Percentiles rank a stretch among this genome's conserved stretches.
phyloP scores from a whole-genome alignment of 2,888 invertebrate species.

The Blera fallax region DNA sequence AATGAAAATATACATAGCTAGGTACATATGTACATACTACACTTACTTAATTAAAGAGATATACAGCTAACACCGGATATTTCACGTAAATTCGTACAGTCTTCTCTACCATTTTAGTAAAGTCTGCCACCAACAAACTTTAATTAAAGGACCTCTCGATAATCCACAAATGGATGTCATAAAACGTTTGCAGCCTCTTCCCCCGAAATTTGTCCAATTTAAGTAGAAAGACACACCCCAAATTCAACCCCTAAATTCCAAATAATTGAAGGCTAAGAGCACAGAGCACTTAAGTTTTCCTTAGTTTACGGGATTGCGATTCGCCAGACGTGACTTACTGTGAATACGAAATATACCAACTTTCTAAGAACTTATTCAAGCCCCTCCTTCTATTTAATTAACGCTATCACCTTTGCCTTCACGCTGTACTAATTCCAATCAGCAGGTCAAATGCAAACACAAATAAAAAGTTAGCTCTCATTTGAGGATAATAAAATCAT shows the following conservation, averaged over 20 bases:
- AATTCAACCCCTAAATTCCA: constrained; percentile 6
- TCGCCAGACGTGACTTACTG: constrained; percentile 9
- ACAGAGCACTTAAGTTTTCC: constrained; percentile 9
- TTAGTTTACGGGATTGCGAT: constrained; percentile 16
- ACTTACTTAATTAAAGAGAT: not conserved
- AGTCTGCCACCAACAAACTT: constrained; percentile 4
- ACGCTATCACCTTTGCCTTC: not conserved
- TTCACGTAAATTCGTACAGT: not conserved
- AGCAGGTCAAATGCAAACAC: not conserved
- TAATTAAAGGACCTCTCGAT: constrained; percentile 14
- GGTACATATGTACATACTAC: no score
- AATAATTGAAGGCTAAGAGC: constrained; percentile 5
- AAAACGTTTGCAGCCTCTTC: not conserved
- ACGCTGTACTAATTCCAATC: constrained; percentile 6
- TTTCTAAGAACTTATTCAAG: constrained; percentile 4
- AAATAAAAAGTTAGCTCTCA: not conserved
- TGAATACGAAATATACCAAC: not conserved
- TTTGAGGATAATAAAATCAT: not conserved
- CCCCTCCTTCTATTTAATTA: constrained; percentile 3
- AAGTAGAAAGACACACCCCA: not conserved
- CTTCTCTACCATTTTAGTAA: not conserved
- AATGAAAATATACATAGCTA: not conserved
- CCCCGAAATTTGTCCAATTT: not conserved
- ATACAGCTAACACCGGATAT: not conserved
- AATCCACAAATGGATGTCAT: constrained; percentile 26